Percentiles rank a stretch among this genome's conserved stretches.
phyloP scores from a whole-genome alignment of 2,888 invertebrate genomes.

The Oligia fasciuncula region DNA sequence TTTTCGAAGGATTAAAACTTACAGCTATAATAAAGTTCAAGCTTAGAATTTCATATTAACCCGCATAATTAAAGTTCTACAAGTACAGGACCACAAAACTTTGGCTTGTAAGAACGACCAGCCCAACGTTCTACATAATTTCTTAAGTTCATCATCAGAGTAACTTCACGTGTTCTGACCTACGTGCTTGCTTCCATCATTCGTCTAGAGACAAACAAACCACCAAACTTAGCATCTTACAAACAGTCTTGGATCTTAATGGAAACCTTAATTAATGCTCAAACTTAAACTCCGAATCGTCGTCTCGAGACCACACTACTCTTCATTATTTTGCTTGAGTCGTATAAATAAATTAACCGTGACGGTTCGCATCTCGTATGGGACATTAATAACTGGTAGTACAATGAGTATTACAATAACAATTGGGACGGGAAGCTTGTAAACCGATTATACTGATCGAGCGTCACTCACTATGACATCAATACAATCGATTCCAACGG shows the following conservation, averaged over 20 bases:
- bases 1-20: not conserved
- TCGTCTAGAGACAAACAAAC: constrained; percentile 73
- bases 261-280: constrained; percentile 80
- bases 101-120: constrained; percentile 20
- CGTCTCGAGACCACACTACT: constrained; percentile 74
- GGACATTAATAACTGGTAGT: constrained; percentile 86
- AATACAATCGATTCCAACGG: constrained; percentile 83
- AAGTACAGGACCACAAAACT: constrained; percentile 40
- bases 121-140: constrained; percentile 45
- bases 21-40: not conserved
- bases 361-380: constrained; percentile 74
- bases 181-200: constrained; percentile 72
- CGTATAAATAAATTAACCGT: constrained; percentile 79
- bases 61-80: constrained; percentile 17
- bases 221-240: constrained; percentile 73
- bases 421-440: constrained; percentile 85
- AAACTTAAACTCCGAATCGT: constrained; percentile 77
- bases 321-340: constrained; percentile 73
- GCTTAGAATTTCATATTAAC: not conserved
- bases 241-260: constrained; percentile 71
- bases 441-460: constrained; percentile 88
- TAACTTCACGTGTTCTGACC: constrained; percentile 65
- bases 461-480: constrained; percentile 85
- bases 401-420: constrained; percentile 86
- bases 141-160: constrained; percentile 62